phyloP scores from a whole-genome alignment of 2,113 vertebrate species.

The Pangasianodon gigas region DNA sequence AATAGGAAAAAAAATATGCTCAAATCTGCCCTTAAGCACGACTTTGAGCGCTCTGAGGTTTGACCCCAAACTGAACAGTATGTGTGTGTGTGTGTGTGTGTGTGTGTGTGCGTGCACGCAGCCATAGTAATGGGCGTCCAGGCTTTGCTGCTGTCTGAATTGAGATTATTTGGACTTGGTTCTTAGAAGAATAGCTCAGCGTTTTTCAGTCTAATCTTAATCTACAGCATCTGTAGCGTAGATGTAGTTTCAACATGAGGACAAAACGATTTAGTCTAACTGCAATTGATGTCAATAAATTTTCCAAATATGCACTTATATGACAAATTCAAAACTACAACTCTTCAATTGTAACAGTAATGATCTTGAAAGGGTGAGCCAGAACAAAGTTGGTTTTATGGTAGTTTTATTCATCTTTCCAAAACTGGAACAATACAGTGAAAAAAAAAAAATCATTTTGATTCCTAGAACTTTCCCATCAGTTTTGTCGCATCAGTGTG shows the following conservation, averaged over 20 bases:
- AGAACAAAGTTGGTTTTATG: background rate
- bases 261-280: background rate
- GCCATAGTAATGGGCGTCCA: background rate
- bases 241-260: background rate
- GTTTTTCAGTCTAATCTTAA: background rate
- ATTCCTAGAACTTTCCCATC: no score
- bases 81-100: background rate
- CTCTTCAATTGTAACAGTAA: background rate
- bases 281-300: background rate
- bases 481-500: no score
- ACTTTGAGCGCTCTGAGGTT: constrained; percentile 58
- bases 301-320: background rate
- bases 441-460: no score
- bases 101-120: constrained; percentile 21
- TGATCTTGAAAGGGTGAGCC: background rate
- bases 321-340: background rate
- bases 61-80: constrained; percentile 58
- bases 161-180: constrained; percentile 58
- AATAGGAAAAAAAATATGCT: constrained; percentile 63
- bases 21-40: constrained; percentile 60
- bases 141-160: constrained; percentile 57
- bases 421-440: no score
- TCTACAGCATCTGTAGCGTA: background rate
- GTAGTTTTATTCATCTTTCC: no score
- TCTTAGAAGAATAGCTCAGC: background rate